A percentile compares a stretch with the other conserved stretches of the same genome.
These are phyloP conservation scores for Desoria tigrina DNA, from an alignment of 2,888 invertebrate species.

Conservation along the genomic window DNA sequence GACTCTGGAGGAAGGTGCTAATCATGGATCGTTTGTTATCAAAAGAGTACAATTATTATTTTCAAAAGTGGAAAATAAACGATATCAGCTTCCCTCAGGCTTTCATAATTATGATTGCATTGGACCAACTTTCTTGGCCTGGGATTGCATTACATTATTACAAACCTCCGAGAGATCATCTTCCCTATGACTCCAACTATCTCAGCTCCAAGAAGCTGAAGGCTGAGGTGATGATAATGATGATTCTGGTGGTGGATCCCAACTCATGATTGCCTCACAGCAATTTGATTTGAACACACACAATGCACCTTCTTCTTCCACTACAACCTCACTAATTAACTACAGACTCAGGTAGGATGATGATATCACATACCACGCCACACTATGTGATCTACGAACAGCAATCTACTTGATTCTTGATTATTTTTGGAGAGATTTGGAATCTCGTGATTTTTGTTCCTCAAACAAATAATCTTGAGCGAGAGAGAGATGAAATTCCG, in stretches of 20 bases:
- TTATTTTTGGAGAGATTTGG: slow-evolving; percentile 9
- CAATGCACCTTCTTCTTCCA: not conserved
- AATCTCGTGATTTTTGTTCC: not conserved
- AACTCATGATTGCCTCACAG: slow-evolving; percentile 11
- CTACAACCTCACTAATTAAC: slow-evolving; percentile 15
- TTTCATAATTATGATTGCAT: slow-evolving; percentile 28
- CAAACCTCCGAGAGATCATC: too few species aligned
- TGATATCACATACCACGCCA: too few species aligned
- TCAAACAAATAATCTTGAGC: not conserved
- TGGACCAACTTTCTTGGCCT: slow-evolving; percentile 6
- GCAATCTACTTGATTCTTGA: not conserved
- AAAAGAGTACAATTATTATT: slow-evolving; percentile 35
- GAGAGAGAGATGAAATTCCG: not conserved
- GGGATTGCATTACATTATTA: too few species aligned
- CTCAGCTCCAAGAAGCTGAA: not conserved
- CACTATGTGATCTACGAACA: too few species aligned
- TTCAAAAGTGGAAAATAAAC: slow-evolving; percentile 35
- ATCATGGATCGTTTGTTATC: slow-evolving; percentile 37
- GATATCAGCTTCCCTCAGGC: slow-evolving; percentile 32
- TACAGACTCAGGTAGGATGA: not conserved
- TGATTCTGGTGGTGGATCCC: slow-evolving; percentile 17
- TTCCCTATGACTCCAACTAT: too few species aligned
- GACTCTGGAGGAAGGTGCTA: slow-evolving; percentile 32
- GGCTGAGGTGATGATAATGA: slow-evolving; percentile 21
- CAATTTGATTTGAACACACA: slow-evolving; percentile 16